These are phyloP conservation scores for Ictalurus punctatus DNA, from an alignment of 2,113 vertebrate species.

Conservation along the genomic window DNA sequence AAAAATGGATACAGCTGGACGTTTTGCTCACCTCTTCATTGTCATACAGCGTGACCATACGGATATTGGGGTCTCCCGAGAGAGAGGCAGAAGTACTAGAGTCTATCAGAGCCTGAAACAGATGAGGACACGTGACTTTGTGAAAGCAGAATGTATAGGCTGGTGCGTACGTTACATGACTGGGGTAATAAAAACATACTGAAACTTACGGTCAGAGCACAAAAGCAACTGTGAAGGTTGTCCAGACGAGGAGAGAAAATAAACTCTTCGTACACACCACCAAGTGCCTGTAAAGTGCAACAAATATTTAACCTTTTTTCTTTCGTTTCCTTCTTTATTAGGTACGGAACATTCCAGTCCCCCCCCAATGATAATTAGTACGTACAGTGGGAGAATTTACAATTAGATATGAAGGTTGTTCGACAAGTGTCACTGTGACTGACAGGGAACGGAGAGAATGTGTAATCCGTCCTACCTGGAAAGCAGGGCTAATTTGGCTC, in stretches of 20 bases:
- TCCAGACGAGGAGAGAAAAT: conserved; percentile 94
- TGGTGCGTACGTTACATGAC: background rate
- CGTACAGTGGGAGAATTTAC: background rate
- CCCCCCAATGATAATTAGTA: background rate
- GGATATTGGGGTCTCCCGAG: conserved; percentile 81
- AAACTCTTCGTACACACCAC: conserved; percentile 91
- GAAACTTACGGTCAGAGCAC: conserved; percentile 85
- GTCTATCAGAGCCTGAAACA: conserved; percentile 81
- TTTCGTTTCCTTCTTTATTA: background rate
- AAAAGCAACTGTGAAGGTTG: conserved; percentile 98
- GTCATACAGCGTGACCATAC: conserved; percentile 90
- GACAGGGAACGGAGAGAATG: too few relatives aligned
- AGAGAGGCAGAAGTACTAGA: conserved; percentile 80
- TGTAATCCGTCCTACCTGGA: too few relatives aligned
- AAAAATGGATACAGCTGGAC: background rate
- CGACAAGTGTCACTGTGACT: too few relatives aligned
- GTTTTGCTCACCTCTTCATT: conserved; percentile 86
- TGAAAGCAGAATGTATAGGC: background rate
- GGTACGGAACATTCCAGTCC: background rate
- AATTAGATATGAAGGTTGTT: background rate
- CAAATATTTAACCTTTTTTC: background rate
- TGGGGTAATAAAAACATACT: too few relatives aligned
- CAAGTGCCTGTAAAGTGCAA: conserved; percentile 75
- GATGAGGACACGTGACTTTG: background rate
- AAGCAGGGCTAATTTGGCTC: too few relatives aligned